Percentiles rank a stretch among this genome's conserved stretches.
phyloP scores from a whole-genome alignment of 2,888 invertebrate species.

The Pyrrhosoma nymphula region DNA sequence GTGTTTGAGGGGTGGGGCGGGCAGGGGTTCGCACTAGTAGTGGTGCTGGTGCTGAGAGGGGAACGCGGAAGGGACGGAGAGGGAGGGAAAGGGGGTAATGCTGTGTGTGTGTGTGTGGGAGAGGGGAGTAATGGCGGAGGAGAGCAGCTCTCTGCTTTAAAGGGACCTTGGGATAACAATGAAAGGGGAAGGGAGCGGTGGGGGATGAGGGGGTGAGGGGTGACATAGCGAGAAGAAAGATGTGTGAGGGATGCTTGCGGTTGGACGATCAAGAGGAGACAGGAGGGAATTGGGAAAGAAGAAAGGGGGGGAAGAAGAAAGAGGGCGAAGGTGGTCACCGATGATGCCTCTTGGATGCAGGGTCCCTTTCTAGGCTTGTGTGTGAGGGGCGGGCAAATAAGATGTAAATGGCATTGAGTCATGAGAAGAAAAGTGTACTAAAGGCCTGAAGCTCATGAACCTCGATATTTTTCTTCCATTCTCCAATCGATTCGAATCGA shows the following conservation, averaged over 20 bases:
- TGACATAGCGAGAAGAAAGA: neutral
- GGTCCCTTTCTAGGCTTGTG: too few relatives aligned
- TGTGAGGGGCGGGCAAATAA: too few relatives aligned
- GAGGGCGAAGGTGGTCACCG: neutral
- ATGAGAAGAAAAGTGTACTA: too few relatives aligned
- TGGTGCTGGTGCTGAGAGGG: neutral
- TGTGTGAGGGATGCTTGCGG: neutral
- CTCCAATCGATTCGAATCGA: too few relatives aligned
- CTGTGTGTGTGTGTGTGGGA: neutral
- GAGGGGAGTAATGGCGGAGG: neutral
- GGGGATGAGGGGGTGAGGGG: neutral
- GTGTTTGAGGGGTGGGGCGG: neutral
- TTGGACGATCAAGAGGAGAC: neutral
- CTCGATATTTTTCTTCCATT: too few relatives aligned
- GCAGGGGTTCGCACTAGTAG: neutral
- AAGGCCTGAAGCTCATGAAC: too few relatives aligned
- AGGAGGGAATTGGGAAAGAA: neutral
- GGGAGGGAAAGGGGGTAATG: neutral
- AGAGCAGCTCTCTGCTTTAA: neutral
- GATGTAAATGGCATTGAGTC: too few relatives aligned
- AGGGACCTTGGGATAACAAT: constrained; percentile 36
- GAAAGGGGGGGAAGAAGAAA: neutral
- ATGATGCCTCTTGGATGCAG: too few relatives aligned
- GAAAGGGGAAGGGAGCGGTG: neutral
- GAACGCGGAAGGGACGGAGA: constrained; percentile 22